Conservation (phyloP, 2,797 vertebrate genomes). For the Eulemur rubriventer region DNA sequence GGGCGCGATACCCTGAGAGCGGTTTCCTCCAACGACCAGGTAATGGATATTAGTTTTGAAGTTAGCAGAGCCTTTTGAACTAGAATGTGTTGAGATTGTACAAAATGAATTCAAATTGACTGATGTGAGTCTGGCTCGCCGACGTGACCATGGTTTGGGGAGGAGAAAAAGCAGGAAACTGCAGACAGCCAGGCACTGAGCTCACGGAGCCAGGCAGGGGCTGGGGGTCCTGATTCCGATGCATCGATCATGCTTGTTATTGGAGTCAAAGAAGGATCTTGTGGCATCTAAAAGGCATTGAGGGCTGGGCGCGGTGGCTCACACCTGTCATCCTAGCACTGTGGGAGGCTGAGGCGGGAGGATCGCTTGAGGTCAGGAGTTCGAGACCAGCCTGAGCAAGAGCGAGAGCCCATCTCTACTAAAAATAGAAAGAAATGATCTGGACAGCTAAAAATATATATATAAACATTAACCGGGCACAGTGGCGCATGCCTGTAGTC, state of each 20-base stretch:
- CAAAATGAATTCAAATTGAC: constrained; percentile 76
- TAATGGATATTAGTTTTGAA: constrained; percentile 82
- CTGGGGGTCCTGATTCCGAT: background rate
- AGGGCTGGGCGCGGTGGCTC: too few species aligned
- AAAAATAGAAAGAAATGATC: too few species aligned
- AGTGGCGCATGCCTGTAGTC: too few species aligned
- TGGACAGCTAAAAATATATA: too few species aligned
- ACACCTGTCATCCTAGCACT: too few species aligned
- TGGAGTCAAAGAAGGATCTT: background rate
- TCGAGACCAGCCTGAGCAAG: too few species aligned
- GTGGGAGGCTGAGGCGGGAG: too few species aligned
- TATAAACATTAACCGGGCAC: too few species aligned
- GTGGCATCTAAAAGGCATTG: background rate
- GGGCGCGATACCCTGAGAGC: constrained; percentile 69
- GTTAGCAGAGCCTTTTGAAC: constrained; percentile 78
- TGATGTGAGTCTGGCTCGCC: constrained; percentile 65
- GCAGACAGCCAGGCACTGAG: background rate
- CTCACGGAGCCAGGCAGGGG: background rate
- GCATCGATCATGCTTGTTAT: background rate
- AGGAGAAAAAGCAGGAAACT: background rate
- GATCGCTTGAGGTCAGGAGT: too few species aligned
- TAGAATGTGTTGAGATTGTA: constrained; percentile 70
- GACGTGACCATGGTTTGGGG: constrained; percentile 45
- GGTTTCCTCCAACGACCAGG: constrained; percentile 70
- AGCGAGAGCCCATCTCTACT: too few species aligned